Percentiles rank a stretch among this genome's conserved stretches.
These are phyloP conservation scores for Piscicola geometra DNA, from an alignment of 2,888 invertebrate species.

Conservation along the genomic window DNA sequence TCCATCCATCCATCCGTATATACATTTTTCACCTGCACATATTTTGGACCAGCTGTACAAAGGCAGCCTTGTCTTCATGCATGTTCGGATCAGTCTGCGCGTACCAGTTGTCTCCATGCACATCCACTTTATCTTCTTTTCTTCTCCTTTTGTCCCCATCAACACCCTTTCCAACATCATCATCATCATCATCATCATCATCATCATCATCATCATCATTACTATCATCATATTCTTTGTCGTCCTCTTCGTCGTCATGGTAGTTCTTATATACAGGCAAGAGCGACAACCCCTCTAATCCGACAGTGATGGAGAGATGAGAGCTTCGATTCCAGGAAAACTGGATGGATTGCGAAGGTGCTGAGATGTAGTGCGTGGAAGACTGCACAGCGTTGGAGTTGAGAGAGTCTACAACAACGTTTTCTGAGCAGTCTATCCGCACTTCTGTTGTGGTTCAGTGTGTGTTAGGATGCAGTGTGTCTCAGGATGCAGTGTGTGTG, in stretches of 20 bases:
- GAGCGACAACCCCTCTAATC: neutral
- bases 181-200: conserved; percentile 29
- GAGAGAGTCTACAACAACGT: conserved; percentile 16
- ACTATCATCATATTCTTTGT: neutral
- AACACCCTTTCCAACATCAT: conserved; percentile 23
- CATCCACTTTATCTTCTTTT: neutral
- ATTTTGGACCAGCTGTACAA: neutral
- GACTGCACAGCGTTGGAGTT: neutral
- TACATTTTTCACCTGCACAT: conserved; percentile 18
- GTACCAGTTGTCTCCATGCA: conserved; percentile 9
- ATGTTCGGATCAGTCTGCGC: conserved; percentile 5
- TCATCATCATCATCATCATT: conserved; percentile 16
- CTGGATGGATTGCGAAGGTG: neutral
- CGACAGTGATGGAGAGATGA: neutral
- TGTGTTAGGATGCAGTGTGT: no score
- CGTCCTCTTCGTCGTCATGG: neutral
- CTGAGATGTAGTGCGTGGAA: conserved; percentile 14
- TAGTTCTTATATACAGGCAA: conserved; percentile 7
- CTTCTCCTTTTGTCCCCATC: conserved; percentile 6
- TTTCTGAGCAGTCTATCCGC: neutral
- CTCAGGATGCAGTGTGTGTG: no score
- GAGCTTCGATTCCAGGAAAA: conserved; percentile 17
- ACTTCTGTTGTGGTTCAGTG: neutral
- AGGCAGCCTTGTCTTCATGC: conserved; percentile 11
- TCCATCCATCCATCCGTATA: neutral